phyloP scores from a whole-genome alignment of 92 coral and sea anemone genomes.

The Isaurus tuberculatus region DNA sequence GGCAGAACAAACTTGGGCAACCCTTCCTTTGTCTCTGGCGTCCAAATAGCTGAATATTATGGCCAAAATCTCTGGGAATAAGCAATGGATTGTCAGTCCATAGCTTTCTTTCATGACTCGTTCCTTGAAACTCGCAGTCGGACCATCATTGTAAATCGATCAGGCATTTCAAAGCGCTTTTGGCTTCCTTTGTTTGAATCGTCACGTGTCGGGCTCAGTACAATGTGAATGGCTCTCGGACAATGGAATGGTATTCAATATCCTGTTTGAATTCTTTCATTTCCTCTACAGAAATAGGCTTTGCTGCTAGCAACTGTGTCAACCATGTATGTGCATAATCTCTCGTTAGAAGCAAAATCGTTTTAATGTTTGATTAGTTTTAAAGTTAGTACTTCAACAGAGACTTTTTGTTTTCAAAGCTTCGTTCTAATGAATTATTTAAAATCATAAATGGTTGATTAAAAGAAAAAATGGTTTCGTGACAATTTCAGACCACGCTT shows the following conservation, averaged over 20 bases:
- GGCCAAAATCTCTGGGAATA: conserved; percentile 98
- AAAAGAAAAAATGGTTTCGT: not conserved
- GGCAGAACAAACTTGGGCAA: conserved; percentile 91
- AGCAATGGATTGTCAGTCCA: conserved; percentile 85
- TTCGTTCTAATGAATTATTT: not conserved
- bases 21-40: conserved; percentile 96
- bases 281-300: conserved; percentile 15
- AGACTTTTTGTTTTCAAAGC: not conserved
- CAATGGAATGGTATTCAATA: conserved; percentile 39
- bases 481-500: not conserved
- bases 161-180: conserved; percentile 80
- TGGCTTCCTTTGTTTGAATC: conserved; percentile 60
- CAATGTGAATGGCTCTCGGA: conserved; percentile 33
- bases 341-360: not conserved
- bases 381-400: not conserved
- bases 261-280: conserved; percentile 42
- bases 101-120: conserved; percentile 74
- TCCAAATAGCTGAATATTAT: conserved; percentile 96
- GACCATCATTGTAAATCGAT: conserved; percentile 50
- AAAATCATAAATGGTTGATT: not conserved
- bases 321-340: not conserved
- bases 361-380: not conserved
- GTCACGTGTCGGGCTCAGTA: conserved; percentile 30
- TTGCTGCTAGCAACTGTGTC: not conserved
- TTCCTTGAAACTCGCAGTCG: conserved; percentile 53